Evolutionary conservation across 2,888 invertebrate genomes (phyloP), one percentile per base, ranked within the genome.

Genomic region (Doris montereyensis): DNA sequence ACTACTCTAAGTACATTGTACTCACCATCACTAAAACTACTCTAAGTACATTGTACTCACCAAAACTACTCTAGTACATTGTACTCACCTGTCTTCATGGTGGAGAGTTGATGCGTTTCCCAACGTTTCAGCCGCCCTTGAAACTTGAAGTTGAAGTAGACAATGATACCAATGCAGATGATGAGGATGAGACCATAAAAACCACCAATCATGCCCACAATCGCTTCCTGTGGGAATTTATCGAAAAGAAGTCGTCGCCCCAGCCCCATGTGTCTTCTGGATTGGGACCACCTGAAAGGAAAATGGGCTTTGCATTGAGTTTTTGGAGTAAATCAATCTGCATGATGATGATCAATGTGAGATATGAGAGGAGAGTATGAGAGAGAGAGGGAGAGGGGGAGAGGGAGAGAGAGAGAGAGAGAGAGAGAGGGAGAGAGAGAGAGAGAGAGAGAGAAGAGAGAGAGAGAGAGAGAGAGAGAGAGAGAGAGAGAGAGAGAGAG

Each of bases 181-280:
- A 73, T 60, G 57, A 82, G n/a, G 24, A 68, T 21, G 3, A 80
- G 3, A 8, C n/a, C 30, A 71, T 78, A 80, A 35, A 74, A 76
- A 26, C 73, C 80, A 21, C 76, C 80, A 10, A 82, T 76, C 35
- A 82, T 71, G n/a, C 78, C 80, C 21, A 82, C 77, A 70, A 77
- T 80, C n/a, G 58, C 78, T 34, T 52, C 75, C 34, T 80, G 78
- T 24, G 74, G 58, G 52, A 82, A 62, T 57, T 80, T 80, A 34
- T 82, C 76, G 73, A 73, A 82, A n/a, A 67, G 57, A 28, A 77
- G 30, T 74, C 41, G 3, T n/a, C 70, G 58, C 79, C 79, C 26
- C 75, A 79, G 34, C 62, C 65, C 32, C 78, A 77, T 41, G 78
- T 79, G 72, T 75, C 77, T 24, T 76, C 80, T 24, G 82, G 82